These are phyloP conservation scores for Oreocharis arfaki DNA, from an alignment of 2,113 vertebrate genomes.

Conservation along the genomic window DNA sequence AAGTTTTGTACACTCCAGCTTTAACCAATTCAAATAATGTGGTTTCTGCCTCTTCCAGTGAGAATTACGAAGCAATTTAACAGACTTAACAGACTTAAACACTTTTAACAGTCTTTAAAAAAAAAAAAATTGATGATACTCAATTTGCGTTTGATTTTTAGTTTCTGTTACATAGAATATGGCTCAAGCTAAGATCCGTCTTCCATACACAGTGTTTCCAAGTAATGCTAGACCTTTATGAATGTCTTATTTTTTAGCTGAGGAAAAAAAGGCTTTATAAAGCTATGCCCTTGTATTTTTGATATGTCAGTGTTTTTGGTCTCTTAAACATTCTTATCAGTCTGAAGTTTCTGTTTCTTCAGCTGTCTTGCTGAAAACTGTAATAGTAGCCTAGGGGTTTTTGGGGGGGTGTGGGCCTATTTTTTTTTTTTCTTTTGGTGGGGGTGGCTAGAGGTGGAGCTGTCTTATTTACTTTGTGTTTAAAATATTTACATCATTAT, in stretches of 20 bases:
- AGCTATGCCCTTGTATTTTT: neutral
- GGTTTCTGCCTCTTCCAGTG: neutral
- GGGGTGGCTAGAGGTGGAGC: rapidly evolving
- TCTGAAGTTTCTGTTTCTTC: neutral
- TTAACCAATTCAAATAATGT: neutral
- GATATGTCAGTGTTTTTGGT: neutral
- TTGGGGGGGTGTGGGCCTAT: rapidly evolving
- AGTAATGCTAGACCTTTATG: neutral
- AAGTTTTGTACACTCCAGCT: neutral
- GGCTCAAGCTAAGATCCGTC: neutral
- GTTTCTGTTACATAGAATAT: neutral
- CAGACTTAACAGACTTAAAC: neutral
- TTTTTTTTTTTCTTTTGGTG: neutral
- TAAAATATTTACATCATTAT: neutral
- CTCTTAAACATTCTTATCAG: rapidly evolving
- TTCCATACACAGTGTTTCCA: neutral
- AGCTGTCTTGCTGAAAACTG: neutral
- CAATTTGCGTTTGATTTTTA: neutral
- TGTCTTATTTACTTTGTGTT: neutral
- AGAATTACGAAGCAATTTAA: neutral
- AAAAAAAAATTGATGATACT: neutral
- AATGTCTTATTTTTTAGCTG: neutral
- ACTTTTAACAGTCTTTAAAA: neutral
- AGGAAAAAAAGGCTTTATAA: neutral
- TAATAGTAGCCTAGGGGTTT: neutral